These are phyloP conservation scores for Hemitrygon akajei DNA, from an alignment of 2,797 vertebrate species.

Conservation along the genomic window DNA sequence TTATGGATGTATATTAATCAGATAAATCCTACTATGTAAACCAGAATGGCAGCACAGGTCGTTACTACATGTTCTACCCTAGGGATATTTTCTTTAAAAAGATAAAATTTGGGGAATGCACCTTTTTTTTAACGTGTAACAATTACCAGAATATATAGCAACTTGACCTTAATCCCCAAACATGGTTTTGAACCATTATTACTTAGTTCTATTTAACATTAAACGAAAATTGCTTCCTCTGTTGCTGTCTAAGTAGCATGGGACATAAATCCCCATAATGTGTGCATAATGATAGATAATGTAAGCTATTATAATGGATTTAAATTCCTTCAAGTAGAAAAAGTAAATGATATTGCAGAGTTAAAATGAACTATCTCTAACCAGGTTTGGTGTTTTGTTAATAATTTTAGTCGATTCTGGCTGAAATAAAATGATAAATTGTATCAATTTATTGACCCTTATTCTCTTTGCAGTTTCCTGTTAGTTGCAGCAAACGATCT, in stretches of 20 bases:
- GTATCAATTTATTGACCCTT: neutral
- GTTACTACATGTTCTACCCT: neutral
- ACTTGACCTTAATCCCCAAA: slow-evolving; percentile 37
- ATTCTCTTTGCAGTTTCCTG: neutral
- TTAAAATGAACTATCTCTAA: slow-evolving; percentile 5
- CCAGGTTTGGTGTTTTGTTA: slow-evolving; percentile 14
- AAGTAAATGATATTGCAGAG: slow-evolving; percentile 25
- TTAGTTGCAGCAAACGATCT: neutral
- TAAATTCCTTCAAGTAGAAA: slow-evolving; percentile 20
- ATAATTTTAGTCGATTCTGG: slow-evolving; percentile 18
- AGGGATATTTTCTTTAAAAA: neutral
- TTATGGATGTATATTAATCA: neutral
- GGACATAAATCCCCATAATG: slow-evolving; percentile 35
- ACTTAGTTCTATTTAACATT: slow-evolving; percentile 36
- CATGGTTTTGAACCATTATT: slow-evolving; percentile 35
- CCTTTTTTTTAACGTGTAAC: neutral
- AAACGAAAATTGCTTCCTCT: slow-evolving; percentile 36
- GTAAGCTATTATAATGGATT: slow-evolving; percentile 36
- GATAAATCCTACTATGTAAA: neutral
- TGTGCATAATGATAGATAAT: slow-evolving; percentile 35
- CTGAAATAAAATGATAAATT: slow-evolving; percentile 13
- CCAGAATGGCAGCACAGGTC: neutral
- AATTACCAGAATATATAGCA: slow-evolving; percentile 33
- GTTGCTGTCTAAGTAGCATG: slow-evolving; percentile 33
- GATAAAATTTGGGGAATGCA: slow-evolving; percentile 28